phyloP scores from a whole-genome alignment of 2,888 invertebrate species.

The Philonicus albiceps region DNA sequence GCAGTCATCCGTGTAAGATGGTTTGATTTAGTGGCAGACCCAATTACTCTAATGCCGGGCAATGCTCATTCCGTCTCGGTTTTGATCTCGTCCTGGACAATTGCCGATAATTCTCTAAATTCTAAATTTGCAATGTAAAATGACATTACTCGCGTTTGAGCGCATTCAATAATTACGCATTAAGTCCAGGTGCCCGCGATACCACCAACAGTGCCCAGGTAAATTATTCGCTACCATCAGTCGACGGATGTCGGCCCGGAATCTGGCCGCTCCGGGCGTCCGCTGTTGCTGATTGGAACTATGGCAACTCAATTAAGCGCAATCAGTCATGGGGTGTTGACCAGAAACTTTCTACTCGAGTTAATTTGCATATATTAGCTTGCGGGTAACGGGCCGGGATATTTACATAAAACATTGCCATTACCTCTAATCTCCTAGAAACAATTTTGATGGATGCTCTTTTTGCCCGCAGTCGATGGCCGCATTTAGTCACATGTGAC shows the following conservation, averaged over 20 bases:
- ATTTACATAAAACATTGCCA: background rate
- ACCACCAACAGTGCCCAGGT: background rate
- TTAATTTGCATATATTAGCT: background rate
- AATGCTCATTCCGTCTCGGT: background rate
- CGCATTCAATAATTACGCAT: background rate
- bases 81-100: background rate
- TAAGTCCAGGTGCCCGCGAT: background rate
- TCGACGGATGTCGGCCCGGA: background rate
- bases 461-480: background rate
- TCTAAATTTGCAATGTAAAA: background rate
- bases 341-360: background rate
- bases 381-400: background rate
- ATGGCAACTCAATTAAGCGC: conserved; percentile 3
- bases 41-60: background rate
- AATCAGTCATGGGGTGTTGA: background rate
- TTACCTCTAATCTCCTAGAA: background rate
- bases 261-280: background rate
- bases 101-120: background rate
- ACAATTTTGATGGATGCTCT: background rate
- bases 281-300: background rate
- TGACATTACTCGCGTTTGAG: background rate
- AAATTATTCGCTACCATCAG: background rate
- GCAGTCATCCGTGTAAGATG: background rate
- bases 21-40: background rate
- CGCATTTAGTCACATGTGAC: background rate